Percentiles rank a stretch among this genome's conserved stretches.
Evolutionary conservation across 2,113 vertebrate genomes (phyloP).

Genomic region (Ranitomeya variabilis): DNA sequence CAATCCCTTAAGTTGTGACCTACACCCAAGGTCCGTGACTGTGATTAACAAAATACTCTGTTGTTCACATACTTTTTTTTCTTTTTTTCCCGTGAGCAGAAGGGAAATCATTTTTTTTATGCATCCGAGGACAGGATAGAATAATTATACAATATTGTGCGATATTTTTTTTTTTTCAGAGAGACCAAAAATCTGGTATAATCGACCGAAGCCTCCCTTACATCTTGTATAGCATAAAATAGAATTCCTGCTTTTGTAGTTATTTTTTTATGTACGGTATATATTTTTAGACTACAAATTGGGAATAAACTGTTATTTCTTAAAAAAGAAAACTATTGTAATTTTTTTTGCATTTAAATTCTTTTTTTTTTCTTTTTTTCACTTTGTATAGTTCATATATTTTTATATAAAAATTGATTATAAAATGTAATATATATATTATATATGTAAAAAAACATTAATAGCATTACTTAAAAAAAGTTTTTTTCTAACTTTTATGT

Average conservation of each 20-base stretch:
- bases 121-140: not conserved
- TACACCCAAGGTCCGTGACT: constrained; percentile 39
- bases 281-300: too few relatives aligned
- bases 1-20: constrained; percentile 57
- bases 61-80: constrained; percentile 5
- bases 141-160: not conserved
- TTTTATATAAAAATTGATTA: too few relatives aligned
- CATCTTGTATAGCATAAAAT: too few relatives aligned
- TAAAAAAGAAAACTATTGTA: too few relatives aligned
- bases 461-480: too few relatives aligned
- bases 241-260: not conserved
- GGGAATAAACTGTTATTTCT: too few relatives aligned
- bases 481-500: not conserved
- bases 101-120: not conserved
- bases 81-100: not conserved
- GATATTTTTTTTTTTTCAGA: not conserved
- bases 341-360: too few relatives aligned
- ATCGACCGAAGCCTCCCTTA: not conserved
- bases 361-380: too few relatives aligned
- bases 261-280: not conserved
- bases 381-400: too few relatives aligned
- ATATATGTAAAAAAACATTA: too few relatives aligned
- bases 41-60: constrained; percentile 31
- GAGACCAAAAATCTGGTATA: not conserved
- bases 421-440: too few relatives aligned